Conservation (phyloP, 2,113 vertebrate species). For the Mellivora capensis region DNA sequence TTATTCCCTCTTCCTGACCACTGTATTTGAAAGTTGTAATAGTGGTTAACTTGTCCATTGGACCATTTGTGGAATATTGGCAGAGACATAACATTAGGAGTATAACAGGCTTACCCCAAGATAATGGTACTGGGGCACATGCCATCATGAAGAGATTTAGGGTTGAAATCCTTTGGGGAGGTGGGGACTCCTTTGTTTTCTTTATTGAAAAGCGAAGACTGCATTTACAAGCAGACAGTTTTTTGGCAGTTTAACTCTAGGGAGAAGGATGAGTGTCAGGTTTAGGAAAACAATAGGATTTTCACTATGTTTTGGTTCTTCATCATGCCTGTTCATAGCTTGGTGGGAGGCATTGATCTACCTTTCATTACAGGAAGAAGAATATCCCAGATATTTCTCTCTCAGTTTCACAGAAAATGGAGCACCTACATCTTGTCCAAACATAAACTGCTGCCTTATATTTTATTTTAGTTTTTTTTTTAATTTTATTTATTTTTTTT, state of each 20-base stretch:
- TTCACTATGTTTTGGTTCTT: not conserved
- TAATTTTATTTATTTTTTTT: too few relatives aligned
- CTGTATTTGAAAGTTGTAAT: not conserved
- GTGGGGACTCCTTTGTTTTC: not conserved
- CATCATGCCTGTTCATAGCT: not conserved
- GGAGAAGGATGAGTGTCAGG: not conserved
- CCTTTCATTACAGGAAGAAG: accelerated
- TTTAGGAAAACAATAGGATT: not conserved
- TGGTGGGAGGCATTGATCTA: not conserved
- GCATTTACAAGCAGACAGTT: not conserved
- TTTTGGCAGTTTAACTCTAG: not conserved
- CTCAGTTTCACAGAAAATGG: not conserved
- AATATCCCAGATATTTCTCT: not conserved
- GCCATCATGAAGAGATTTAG: not conserved
- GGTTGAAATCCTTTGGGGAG: not conserved
- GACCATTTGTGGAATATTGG: not conserved
- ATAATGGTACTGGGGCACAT: not conserved
- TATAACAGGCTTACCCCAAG: not conserved
- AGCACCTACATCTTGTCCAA: not conserved
- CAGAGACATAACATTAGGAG: not conserved
- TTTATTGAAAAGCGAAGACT: not conserved
- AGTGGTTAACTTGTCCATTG: not conserved
- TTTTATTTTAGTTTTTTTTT: not conserved
- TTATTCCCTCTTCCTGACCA: not conserved
- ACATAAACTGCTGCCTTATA: not conserved